Evolutionary conservation across 2,888 invertebrate genomes (phyloP).

Genomic region (Drosophila fungiperda): DNA sequence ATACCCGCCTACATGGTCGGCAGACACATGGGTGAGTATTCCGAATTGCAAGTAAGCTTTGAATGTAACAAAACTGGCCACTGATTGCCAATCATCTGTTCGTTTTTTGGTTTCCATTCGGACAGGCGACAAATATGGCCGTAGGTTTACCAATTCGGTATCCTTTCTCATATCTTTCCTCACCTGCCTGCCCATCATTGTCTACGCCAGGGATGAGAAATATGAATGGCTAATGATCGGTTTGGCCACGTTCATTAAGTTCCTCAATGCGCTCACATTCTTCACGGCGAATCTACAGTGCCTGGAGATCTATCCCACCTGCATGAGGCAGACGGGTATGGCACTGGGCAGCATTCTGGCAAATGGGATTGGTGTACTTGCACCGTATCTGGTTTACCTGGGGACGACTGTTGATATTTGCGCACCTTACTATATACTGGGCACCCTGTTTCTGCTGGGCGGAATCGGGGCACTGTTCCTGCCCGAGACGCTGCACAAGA

Average conservation of each 20-base stretch:
- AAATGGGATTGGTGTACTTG: conserved; percentile 86
- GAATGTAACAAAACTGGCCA: conserved; percentile 25
- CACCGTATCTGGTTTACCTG: conserved; percentile 88
- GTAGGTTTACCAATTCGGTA: conserved; percentile 86
- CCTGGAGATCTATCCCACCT: conserved; percentile 89
- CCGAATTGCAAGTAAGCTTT: conserved; percentile 11
- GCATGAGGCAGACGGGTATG: conserved; percentile 88
- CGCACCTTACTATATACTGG: conserved; percentile 85
- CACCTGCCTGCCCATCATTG: conserved; percentile 84
- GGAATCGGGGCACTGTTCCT: conserved; percentile 86
- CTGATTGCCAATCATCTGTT: conserved; percentile 54
- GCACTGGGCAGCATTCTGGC: conserved; percentile 87
- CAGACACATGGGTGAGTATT: conserved; percentile 85
- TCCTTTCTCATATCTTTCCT: conserved; percentile 85
- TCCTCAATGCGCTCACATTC: conserved; percentile 87
- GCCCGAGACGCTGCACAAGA: conserved; percentile 88
- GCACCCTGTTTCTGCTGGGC: conserved; percentile 85
- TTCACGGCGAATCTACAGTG: conserved; percentile 87
- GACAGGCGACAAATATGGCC: conserved; percentile 86
- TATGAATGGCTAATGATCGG: conserved; percentile 81
- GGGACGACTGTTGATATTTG: conserved; percentile 85
- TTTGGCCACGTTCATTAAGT: conserved; percentile 86
- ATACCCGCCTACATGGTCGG: conserved; percentile 88
- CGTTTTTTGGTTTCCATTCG: background rate
- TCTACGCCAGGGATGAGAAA: conserved; percentile 83